A percentile compares a stretch with the other conserved stretches of the same genome.
Conservation (phyloP, 1,140 invertebrate genomes). For the Holotrichia oblita region DNA sequence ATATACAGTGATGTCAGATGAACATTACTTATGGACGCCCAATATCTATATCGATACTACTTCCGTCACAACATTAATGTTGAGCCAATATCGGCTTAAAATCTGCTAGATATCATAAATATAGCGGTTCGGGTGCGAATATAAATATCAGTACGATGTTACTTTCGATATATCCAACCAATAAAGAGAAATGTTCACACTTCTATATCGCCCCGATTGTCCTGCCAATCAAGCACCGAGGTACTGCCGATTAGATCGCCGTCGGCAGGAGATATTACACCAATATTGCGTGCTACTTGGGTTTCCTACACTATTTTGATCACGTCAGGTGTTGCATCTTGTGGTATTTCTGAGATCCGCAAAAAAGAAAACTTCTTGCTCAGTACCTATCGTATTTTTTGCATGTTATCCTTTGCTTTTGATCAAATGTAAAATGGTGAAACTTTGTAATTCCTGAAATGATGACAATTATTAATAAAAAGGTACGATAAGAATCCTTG, state of each 20-base stretch:
- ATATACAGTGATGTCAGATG: background rate
- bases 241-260: background rate
- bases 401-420: too few species aligned
- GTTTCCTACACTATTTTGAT: too few species aligned
- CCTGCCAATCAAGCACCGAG: background rate
- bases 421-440: too few species aligned
- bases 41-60: background rate
- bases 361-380: too few species aligned
- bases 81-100: background rate
- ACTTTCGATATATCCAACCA: background rate
- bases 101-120: background rate
- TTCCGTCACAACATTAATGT: background rate
- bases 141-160: background rate
- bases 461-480: too few species aligned
- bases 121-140: conserved; percentile 3
- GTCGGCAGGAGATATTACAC: background rate
- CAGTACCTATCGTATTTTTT: too few species aligned
- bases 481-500: too few species aligned
- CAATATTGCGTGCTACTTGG: background rate
- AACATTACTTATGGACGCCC: background rate
- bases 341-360: too few species aligned
- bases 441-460: too few species aligned
- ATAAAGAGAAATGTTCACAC: conserved; percentile 13
- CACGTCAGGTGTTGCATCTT: too few species aligned
- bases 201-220: background rate